Base-by-base conservation (phyloP, 2,113 vertebrate genomes). In the Propithecus coquereli region DNA sequence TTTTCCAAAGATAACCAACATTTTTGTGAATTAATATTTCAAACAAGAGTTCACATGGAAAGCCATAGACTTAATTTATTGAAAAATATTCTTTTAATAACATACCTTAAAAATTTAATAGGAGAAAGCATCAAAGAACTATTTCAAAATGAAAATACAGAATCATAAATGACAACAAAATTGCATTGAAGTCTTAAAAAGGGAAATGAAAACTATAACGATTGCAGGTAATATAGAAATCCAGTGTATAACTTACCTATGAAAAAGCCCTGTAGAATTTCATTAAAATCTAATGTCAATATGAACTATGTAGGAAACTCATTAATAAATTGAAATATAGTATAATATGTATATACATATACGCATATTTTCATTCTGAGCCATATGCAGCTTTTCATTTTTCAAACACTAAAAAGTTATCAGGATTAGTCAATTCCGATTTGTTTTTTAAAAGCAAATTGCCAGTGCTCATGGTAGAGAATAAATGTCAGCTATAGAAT, bases 1-100 rank as follows among this genome's bases (percentile, higher is more conserved):
- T 37, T 32, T 95, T 90, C 40, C 92, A 37, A 95, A 73, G 91
- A 91, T 77, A 92, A 25, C 66, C 90, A 17, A 0, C 54, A 76
- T 37, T 96, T 94, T 81, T 43, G 7, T 86, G 71, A 93, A 54
- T 47, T 65, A 84, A 95, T 37, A 14, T 37, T 94, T 97, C 66
- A 93, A 88, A 43, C 6, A 92, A 52, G 17, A 97, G 43, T 86
- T 84, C 11, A 93, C 47, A 13, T 82, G 61, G 9, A 66, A 95
- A 90, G 20, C 6, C 80, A 87, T 90, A 79, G 20, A 8, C 18
- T 45, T 74, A 82, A 88, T 65, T 52, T 81, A 93, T 22, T 93
- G 71, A 86, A 95, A 95, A 57, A 34, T 47, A 94, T 73, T 92
- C 13, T 76, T 37, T 63, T 92, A 27, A 86, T 59, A 97, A 88